Percentiles rank a stretch among this genome's conserved stretches.
Evolutionary conservation across 1,140 invertebrate genomes (phyloP).

Genomic region (Papilio polyxenes): DNA sequence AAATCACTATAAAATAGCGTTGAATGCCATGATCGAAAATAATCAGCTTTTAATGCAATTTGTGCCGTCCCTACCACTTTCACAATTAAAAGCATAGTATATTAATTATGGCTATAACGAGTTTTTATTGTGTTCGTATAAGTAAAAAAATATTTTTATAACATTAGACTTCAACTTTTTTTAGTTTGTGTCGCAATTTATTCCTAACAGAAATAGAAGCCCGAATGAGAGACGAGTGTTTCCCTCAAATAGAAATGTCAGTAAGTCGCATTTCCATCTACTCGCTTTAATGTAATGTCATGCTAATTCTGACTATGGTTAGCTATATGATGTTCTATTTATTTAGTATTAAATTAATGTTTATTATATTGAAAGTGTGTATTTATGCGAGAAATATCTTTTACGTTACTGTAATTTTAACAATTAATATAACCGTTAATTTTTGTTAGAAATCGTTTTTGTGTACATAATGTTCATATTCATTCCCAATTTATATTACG

Average conservation of each 20-base stretch:
- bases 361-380: background rate
- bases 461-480: slow-evolving; percentile 7
- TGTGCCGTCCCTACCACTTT: slow-evolving; percentile 7
- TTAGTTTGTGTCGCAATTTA: background rate
- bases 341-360: slow-evolving; percentile 3
- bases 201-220: background rate
- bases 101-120: background rate
- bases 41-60: background rate
- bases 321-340: background rate
- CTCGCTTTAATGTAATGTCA: background rate
- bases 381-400: background rate
- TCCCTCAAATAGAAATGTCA: background rate
- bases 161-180: background rate
- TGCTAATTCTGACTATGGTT: background rate
- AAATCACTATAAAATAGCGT: background rate
- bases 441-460: background rate
- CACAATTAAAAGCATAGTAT: background rate
- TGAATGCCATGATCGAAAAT: background rate
- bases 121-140: background rate
- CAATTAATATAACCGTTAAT: background rate
- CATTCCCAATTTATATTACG: slow-evolving; percentile 8
- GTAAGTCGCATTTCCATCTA: background rate
- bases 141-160: background rate
- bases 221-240: background rate
- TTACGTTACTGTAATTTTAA: background rate